Base-by-base conservation (phyloP, 2,888 invertebrate species). In the Drosophila maculinotata region DNA sequence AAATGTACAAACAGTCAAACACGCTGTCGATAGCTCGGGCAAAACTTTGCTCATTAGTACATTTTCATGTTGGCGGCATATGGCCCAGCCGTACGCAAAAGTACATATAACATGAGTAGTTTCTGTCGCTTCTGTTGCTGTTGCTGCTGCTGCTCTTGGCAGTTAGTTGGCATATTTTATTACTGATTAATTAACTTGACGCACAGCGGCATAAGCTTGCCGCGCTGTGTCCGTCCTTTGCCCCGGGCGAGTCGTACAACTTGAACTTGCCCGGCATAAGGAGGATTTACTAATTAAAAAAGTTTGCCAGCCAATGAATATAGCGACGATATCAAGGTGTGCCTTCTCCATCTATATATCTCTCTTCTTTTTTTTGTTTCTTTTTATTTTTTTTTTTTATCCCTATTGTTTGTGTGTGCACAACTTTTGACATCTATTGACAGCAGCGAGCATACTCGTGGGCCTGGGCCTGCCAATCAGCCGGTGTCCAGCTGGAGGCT, bases 1-100 rank as follows among this genome's bases (percentile, higher is more conserved):
- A 73, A 69, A 56, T 63, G 73, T 60, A 60, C 64, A 70, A 68
- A 52, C 39, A 51, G 44, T 30, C 49, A 54, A 52, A 20, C 20
- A 36, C 17, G 20, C 6, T 10, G 54, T n/a, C n/a, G n/a, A n/a
- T n/a, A 36, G 15, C 38, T 25, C 1, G 38, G 23, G 33, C 4
- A 38, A 81, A 84, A 82, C 76, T 82, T 82, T 81, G 79, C 82
- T 82, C 82, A 82, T 82, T 82, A 84, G 85, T 63, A 75, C 64
- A 79, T 70, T 81, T 20, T 81, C 57, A 60, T 59, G 45, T 52
- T 44, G 52, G 60, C 42, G 41, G 48, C 76, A 69, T 60, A 64
- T 69, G 62, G 28, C 26, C 23, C 36, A 23, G 30, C n/a, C 5
- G 3, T 17, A 9, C 2, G 14, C 28, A 14, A 23, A 25, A 42